phyloP scores from a whole-genome alignment of 2,888 invertebrate genomes.

The Electrophaes corylata region DNA sequence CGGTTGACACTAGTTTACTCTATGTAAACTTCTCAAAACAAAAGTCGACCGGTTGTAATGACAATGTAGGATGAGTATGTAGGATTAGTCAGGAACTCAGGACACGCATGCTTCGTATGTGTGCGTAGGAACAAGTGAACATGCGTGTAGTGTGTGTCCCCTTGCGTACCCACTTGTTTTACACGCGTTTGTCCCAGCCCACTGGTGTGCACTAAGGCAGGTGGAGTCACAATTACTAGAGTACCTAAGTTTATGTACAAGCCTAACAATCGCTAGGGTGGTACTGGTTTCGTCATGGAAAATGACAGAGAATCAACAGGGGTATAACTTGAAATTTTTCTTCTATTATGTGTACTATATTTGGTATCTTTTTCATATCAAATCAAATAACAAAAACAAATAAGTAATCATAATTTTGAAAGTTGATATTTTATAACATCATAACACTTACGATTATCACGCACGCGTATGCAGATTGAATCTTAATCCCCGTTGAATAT shows the following conservation, averaged over 20 bases:
- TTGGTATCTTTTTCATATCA: background rate
- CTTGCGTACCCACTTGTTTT: constrained; percentile 44
- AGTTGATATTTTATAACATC: constrained; percentile 19
- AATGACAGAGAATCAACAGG: background rate
- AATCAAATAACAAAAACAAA: background rate
- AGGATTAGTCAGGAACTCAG: constrained; percentile 29
- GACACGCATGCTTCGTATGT: constrained; percentile 22
- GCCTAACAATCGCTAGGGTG: constrained; percentile 48
- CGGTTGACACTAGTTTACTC: background rate
- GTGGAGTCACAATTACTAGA: constrained; percentile 68
- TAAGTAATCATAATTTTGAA: background rate
- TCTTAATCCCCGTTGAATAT: constrained; percentile 64
- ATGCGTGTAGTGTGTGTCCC: constrained; percentile 44
- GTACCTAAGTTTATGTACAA: constrained; percentile 62
- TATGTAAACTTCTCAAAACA: constrained; percentile 7
- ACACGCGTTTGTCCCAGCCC: constrained; percentile 51
- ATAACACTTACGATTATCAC: constrained; percentile 50
- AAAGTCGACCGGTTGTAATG: constrained; percentile 27
- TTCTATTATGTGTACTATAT: background rate
- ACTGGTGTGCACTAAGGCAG: constrained; percentile 50
- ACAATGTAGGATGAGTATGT: constrained; percentile 27
- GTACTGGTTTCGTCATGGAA: constrained; percentile 9
- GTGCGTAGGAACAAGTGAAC: constrained; percentile 25
- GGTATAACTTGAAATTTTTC: background rate
- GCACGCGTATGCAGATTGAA: constrained; percentile 66